Conservation (phyloP, 2,888 invertebrate species). For the Zonitis immaculata region DNA sequence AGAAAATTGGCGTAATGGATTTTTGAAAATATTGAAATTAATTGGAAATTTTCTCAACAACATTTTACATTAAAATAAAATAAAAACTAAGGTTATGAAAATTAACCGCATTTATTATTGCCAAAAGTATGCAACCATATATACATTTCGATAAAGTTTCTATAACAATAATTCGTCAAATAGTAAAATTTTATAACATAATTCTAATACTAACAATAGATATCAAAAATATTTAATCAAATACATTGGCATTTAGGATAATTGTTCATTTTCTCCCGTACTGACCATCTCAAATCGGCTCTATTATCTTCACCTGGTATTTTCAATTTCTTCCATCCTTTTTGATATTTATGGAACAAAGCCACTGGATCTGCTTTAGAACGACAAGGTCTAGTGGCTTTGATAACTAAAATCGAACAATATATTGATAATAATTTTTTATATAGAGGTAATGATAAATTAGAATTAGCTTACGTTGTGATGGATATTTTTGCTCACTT, state of each 20-base stretch:
- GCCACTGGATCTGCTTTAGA: constrained; percentile 64
- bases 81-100: not conserved
- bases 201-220: not conserved
- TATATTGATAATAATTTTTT: too few species aligned
- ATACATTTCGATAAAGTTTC: too few species aligned
- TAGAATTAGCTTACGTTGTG: too few species aligned
- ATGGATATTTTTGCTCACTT: too few species aligned
- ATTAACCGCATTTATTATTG: not conserved
- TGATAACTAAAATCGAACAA: constrained; percentile 56
- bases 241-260: constrained; percentile 25
- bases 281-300: constrained; percentile 63
- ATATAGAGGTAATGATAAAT: too few species aligned
- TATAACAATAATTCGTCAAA: not conserved
- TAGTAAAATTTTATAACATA: not conserved
- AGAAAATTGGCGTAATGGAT: not conserved
- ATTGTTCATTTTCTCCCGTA: constrained; percentile 65
- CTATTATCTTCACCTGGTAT: constrained; percentile 70
- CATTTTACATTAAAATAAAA: not conserved
- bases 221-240: not conserved
- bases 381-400: constrained; percentile 49
- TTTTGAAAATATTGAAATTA: not conserved
- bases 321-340: constrained; percentile 68
- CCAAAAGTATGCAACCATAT: not conserved
- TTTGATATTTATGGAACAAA: constrained; percentile 71
- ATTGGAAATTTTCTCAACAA: not conserved